Base-by-base conservation (phyloP, 2,113 vertebrate species). In the Hepsetus odoe region DNA sequence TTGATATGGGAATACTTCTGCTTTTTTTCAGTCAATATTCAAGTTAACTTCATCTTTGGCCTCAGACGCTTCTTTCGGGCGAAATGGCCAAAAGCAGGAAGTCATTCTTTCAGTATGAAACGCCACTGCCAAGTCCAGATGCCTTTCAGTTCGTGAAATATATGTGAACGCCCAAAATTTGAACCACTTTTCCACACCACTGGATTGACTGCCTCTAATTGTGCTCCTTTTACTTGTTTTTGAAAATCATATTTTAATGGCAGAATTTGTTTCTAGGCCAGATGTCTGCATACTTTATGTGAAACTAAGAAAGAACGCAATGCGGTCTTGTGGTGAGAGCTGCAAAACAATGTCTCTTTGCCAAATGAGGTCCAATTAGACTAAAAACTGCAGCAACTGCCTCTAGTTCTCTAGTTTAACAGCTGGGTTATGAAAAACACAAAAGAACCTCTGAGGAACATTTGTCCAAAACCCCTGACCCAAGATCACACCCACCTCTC, bases 1-100 rank as follows among this genome's bases (percentile, higher is more conserved):
- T 16, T 32, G 5, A 13, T 12, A 26, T 44, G 24, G 14, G 70
- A 16, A n/a, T 24, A 14, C 4, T 40, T 30, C 20, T 46, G 20
- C 18, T 10, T 32, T 22, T 18, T 56, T n/a, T 26, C 1, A 55
- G 13, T 14, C 30, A 40, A 55, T 16, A 24, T 71, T 78, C 58
- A 30, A 75, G 55, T 75, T 46, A n/a, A 40, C 74, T 81, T 81
- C 65, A 58, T 65, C n/a, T 58, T 55, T 65, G 22, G 55, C 18
- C 26, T 35, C 44, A 51, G 24, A 46, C 66, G 46, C 1, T 8
- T n/a, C 28, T 24, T 24, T 72, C 20, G n/a, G 65, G 22, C 73
- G 80, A 81, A 81, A 32, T 80, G 30, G 40, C 26, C 53, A 46
- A 61, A 79, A 75, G 5, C 28, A 71, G 77, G 74, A 86, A 83